A percentile compares a stretch with the other conserved stretches of the same genome.
Conservation (phyloP, 2,797 vertebrate genomes). For the Hozukius guyotensis region DNA sequence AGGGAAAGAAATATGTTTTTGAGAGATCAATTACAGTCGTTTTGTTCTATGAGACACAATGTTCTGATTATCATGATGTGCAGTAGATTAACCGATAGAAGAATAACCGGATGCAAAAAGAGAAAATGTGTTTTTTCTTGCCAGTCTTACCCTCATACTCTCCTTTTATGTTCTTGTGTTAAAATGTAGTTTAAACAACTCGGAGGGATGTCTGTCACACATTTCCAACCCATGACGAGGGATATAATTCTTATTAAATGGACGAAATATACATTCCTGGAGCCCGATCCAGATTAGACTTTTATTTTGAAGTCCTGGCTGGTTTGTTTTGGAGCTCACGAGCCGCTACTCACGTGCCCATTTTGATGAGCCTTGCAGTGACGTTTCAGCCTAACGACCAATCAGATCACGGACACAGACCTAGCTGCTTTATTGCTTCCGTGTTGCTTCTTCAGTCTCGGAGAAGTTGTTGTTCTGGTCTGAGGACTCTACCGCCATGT, state of each 20-base stretch:
- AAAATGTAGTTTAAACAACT: neutral
- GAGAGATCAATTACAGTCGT: neutral
- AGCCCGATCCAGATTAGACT: neutral
- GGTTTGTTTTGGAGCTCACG: neutral
- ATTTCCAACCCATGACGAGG: neutral
- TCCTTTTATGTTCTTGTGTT: neutral
- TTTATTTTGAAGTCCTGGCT: slow-evolving; percentile 6
- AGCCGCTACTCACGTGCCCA: slow-evolving; percentile 16
- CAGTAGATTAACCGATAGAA: neutral
- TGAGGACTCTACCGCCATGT: neutral
- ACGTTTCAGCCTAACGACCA: slow-evolving; percentile 17
- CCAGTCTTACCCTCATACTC: neutral
- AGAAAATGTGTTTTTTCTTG: neutral
- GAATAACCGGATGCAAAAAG: neutral
- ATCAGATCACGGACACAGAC: slow-evolving; percentile 4
- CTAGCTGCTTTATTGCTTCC: slow-evolving; percentile 15
- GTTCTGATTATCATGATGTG: neutral
- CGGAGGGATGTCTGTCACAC: neutral
- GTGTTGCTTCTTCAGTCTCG: neutral
- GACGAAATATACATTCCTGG: neutral
- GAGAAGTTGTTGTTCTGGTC: neutral
- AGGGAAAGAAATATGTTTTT: neutral
- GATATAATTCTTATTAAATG: neutral
- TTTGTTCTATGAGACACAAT: neutral
- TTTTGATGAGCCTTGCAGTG: neutral